Evolutionary conservation across 2,113 vertebrate species (phyloP), one percentile per base, ranked within the genome.

Genomic region (Centropristis striata): DNA sequence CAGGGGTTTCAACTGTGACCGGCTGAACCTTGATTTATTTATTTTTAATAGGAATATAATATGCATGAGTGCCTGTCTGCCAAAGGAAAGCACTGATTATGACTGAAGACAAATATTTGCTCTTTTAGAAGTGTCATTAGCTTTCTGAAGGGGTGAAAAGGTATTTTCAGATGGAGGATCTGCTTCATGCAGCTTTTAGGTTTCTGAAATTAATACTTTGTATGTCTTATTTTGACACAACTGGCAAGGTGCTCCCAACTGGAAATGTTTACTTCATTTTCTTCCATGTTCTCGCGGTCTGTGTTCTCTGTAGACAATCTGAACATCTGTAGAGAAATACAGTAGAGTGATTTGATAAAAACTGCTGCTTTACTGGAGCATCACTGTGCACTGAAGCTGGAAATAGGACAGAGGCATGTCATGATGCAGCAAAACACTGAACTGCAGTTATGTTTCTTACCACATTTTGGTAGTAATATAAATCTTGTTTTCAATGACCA

Each of bases 21-120:
- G 4, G 37, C 4, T 50, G 8, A 78, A 70, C 53, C 25, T 39
- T 50, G 27, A 80, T 59, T 63, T 78, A 36, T 64, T 41, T 23
- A 20, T 71, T 69, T 55, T 37, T 21, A 4, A 32, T 27, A 57
- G 25, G 44, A 18, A 59, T 27, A 60, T 12, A 15, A 20, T 11
- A 25, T 16, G 21, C 37, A 61, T 7, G 16, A 8, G 16, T 10
- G 10, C 5, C 10, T 10, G 11, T 46, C 4, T 64, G 36, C 11
- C 32, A 7, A n/a, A 4, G 3, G 57, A 18, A 60, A 15, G 6
- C 36, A 36, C 36, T 20, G 39, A 9, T 9, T 18, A 27, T 44
- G 18, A 57, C 5, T 2, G 15, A 32, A 18, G 16, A 2, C 27
- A 15, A n/a, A 8, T 12, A 18, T 39, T 39, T 37, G 42, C 11